Conservation (phyloP, 2,797 vertebrate genomes). For the Xyrichtys novacula region DNA sequence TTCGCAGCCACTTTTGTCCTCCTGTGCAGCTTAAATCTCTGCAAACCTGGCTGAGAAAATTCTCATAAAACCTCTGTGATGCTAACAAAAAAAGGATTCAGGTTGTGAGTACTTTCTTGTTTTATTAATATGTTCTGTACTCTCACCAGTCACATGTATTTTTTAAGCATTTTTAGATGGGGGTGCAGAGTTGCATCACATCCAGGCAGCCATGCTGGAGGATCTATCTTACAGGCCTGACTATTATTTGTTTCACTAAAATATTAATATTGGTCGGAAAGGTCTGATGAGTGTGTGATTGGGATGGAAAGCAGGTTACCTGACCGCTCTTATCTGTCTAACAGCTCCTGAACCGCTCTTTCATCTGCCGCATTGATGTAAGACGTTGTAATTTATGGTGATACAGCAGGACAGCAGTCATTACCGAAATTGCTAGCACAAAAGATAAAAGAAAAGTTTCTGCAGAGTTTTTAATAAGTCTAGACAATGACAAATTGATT, state of each 20-base stretch:
- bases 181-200: conserved; percentile 56
- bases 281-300: conserved; percentile 37
- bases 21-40: conserved; percentile 25
- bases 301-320: conserved; percentile 17
- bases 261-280: conserved; percentile 60
- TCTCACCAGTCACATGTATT: conserved; percentile 71
- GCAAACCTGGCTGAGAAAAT: conserved; percentile 33
- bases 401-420: conserved; percentile 35
- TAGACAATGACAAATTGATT: conserved; percentile 56
- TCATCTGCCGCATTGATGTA: conserved; percentile 19
- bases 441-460: conserved; percentile 39
- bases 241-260: conserved; percentile 69
- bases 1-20: conserved; percentile 8
- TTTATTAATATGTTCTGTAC: conserved; percentile 77
- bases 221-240: conserved; percentile 45
- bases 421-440: conserved; percentile 45
- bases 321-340: conserved; percentile 17
- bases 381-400: conserved; percentile 31
- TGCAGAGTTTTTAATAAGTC: conserved; percentile 44
- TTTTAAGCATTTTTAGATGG: conserved; percentile 73
- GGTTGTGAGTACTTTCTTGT: conserved; percentile 58
- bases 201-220: conserved; percentile 37
- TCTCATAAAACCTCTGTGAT: conserved; percentile 36
- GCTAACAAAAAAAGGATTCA: conserved; percentile 30
- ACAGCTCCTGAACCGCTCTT: conserved; percentile 1